These are phyloP conservation scores for Danio tinwini DNA, from an alignment of 2,797 vertebrate genomes.

Conservation along the genomic window DNA sequence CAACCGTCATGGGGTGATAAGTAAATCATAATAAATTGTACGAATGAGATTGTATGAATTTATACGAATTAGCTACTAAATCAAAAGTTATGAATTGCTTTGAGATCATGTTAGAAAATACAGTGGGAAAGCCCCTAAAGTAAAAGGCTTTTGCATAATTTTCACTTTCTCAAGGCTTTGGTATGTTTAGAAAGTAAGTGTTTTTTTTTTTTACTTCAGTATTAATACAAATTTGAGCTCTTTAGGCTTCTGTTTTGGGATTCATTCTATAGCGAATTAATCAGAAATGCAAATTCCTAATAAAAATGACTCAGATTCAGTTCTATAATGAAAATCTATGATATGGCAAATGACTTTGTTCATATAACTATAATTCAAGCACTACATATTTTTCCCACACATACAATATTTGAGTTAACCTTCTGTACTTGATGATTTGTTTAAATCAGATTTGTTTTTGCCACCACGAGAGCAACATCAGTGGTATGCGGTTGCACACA, in stretches of 20 bases:
- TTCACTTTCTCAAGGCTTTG: background rate
- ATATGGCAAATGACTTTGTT: background rate
- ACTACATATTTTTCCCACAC: background rate
- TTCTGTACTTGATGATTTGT: slow-evolving; percentile 8
- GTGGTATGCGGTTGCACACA: background rate
- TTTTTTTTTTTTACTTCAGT: background rate
- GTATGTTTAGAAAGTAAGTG: background rate
- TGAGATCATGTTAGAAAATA: too few relatives aligned
- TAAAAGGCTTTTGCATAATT: background rate
- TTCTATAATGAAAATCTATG: background rate
- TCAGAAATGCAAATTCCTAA: slow-evolving; percentile 12
- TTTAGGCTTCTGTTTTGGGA: background rate
- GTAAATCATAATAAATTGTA: too few relatives aligned
- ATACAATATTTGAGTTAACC: background rate
- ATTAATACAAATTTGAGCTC: background rate
- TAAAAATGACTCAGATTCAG: background rate
- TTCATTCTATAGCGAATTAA: background rate
- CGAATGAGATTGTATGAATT: too few relatives aligned
- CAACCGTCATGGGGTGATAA: too few relatives aligned
- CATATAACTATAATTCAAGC: background rate
- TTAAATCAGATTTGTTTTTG: slow-evolving; percentile 12
- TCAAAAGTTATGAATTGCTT: too few relatives aligned
- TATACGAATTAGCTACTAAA: too few relatives aligned
- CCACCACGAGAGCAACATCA: background rate
- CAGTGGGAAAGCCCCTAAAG: background rate